Evolutionary conservation across 2,888 invertebrate species (phyloP), one percentile per base, ranked within the genome.

Genomic region (Malthinus seriepunctatus): DNA sequence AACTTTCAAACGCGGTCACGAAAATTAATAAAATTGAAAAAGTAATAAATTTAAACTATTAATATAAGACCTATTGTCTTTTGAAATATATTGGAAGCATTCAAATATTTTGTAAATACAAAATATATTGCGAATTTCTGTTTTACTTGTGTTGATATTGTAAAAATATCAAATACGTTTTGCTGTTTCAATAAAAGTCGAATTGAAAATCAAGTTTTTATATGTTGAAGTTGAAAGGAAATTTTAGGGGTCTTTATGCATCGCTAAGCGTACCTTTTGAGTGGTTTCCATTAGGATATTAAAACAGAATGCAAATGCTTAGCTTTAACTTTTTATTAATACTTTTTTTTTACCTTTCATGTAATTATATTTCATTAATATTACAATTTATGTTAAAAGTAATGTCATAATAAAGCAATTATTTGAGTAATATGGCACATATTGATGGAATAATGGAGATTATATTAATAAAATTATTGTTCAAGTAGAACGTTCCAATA

Each of bases 191-290:
- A 51, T 47, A 34, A 56, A 56, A 51, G 23, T 37, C 35, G 33
- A 33, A 56, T 46, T 51, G 37, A 47, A 51, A 39, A 39, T 47
- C 42, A 55, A 48, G 32, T 52, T 57, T 56, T 57, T 51, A 48
- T 51, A 51, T 46, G 45, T 47, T 44, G 37, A 53, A 53, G 45
- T 47, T 44, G 37, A 53, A 53, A 52, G 48, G 49, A 53, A 53
- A 33, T 42, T 58, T 33, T 15, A 38, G 51, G 65, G 67, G 48
- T 65, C 65, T 67, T 68, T 71, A 72, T 71, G 71, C 73, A 72
- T 73, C 72, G 71, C 62, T 63, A 65, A 63, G 63, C 70, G 66
- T 67, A 66, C 68, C 65, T 65, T 67, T 69, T 65, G 61, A 42
- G 68, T 70, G 69, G 72, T 68, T 70, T 56, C 63, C 63, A 63